Evolutionary conservation across 2,888 invertebrate genomes (phyloP).

Genomic region (Eupithecia pulchellata): DNA sequence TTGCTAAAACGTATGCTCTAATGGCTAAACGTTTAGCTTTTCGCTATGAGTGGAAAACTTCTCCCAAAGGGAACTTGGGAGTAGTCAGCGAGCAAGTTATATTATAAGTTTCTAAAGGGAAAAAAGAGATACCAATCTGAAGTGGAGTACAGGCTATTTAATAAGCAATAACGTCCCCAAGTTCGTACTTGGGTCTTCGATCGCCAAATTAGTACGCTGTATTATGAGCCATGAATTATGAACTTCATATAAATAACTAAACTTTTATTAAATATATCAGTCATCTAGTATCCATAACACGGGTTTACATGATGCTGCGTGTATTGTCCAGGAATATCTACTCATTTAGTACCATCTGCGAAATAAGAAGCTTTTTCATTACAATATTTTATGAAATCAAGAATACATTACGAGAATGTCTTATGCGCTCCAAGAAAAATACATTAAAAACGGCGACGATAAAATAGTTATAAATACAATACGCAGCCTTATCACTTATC

Average conservation of each 20-base stretch:
- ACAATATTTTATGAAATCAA: too few species aligned
- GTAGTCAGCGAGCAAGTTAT: conserved; percentile 26
- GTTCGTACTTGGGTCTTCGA: neutral
- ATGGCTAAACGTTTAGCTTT: conserved; percentile 42
- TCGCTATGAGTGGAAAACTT: conserved; percentile 41
- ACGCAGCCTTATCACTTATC: too few species aligned
- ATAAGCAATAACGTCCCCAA: neutral
- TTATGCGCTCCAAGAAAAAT: too few species aligned
- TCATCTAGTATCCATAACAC: too few species aligned
- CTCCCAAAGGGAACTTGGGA: conserved; percentile 34
- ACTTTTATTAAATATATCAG: too few species aligned
- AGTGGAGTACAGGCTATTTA: neutral
- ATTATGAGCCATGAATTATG: neutral
- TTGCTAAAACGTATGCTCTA: conserved; percentile 41
- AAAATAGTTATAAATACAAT: too few species aligned
- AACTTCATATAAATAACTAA: neutral
- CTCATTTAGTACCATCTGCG: neutral
- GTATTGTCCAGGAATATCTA: too few species aligned
- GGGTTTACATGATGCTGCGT: too few species aligned
- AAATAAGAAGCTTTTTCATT: neutral
- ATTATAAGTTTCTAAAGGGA: conserved; percentile 6
- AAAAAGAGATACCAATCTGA: neutral
- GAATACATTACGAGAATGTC: neutral
- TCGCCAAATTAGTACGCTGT: neutral
- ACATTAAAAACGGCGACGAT: too few species aligned